Percentiles rank a stretch among this genome's conserved stretches.
Evolutionary conservation across 2,113 vertebrate genomes (phyloP).

Genomic region (Bucco capensis): DNA sequence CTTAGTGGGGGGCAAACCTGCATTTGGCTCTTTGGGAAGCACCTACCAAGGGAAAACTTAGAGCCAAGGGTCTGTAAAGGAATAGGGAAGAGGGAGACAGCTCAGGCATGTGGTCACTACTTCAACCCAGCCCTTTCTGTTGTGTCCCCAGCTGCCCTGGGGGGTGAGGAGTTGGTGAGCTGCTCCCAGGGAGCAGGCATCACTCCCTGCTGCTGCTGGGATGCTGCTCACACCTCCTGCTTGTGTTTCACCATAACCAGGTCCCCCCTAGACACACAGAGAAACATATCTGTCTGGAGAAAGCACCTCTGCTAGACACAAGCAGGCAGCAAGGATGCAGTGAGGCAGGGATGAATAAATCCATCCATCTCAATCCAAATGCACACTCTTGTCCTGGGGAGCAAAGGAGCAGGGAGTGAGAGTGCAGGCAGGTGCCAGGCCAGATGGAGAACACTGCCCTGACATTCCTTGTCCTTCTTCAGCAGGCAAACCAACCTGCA

Average conservation of each 20-base stretch:
- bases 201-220: not conserved
- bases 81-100: not conserved
- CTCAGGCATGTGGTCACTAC: fast-evolving
- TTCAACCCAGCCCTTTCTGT: not conserved
- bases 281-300: not conserved
- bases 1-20: not conserved
- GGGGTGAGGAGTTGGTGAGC: not conserved
- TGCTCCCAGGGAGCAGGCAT: not conserved
- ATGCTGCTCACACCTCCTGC: not conserved
- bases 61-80: not conserved
- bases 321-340: not conserved
- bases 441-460: not conserved
- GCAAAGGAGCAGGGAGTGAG: not conserved
- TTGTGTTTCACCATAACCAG: not conserved
- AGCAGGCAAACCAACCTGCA: not conserved
- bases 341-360: fast-evolving
- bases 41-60: not conserved
- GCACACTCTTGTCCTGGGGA: not conserved
- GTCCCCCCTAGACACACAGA: not conserved
- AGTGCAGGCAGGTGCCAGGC: not conserved
- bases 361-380: not conserved
- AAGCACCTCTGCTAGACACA: not conserved
- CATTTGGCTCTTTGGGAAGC: not conserved
- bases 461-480: not conserved
- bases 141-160: fast-evolving